These are phyloP conservation scores for Orussus abietinus DNA, from an alignment of 1,140 invertebrate genomes.

Conservation along the genomic window DNA sequence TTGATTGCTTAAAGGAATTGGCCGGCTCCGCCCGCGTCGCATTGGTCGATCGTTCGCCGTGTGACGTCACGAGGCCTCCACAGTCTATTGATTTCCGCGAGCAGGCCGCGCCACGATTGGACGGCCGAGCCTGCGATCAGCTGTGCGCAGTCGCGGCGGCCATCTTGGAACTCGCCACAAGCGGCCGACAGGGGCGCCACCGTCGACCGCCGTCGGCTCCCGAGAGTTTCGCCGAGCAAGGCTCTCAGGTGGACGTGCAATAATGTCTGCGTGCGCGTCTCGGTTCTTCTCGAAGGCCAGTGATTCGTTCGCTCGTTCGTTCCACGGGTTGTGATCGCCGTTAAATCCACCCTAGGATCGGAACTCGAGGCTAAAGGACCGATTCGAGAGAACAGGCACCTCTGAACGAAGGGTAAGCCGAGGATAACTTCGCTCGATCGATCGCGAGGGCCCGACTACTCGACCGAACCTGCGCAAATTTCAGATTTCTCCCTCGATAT, in stretches of 20 bases:
- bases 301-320: background rate
- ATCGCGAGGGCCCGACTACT: too few species aligned
- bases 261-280: conserved; percentile 27
- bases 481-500: too few species aligned
- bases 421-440: too few species aligned
- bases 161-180: conserved; percentile 19
- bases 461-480: too few species aligned
- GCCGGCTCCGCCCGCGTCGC: conserved; percentile 48
- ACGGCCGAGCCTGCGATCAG: conserved; percentile 23
- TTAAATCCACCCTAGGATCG: conserved; percentile 7
- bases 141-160: conserved; percentile 21
- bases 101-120: conserved; percentile 34
- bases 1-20: conserved; percentile 49
- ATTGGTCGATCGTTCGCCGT: conserved; percentile 45
- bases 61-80: conserved; percentile 43
- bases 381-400: too few species aligned
- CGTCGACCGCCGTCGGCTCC: conserved; percentile 12
- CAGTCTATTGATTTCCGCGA: conserved; percentile 46
- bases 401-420: too few species aligned
- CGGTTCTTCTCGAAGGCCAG: background rate
- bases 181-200: conserved; percentile 6
- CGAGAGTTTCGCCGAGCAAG: conserved; percentile 2
- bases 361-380: too few species aligned
- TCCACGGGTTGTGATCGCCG: conserved; percentile 1
- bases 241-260: conserved; percentile 18